These are phyloP conservation scores for Acanthococcus lagerstroemiae DNA, from an alignment of 2,888 invertebrate genomes.

Conservation along the genomic window DNA sequence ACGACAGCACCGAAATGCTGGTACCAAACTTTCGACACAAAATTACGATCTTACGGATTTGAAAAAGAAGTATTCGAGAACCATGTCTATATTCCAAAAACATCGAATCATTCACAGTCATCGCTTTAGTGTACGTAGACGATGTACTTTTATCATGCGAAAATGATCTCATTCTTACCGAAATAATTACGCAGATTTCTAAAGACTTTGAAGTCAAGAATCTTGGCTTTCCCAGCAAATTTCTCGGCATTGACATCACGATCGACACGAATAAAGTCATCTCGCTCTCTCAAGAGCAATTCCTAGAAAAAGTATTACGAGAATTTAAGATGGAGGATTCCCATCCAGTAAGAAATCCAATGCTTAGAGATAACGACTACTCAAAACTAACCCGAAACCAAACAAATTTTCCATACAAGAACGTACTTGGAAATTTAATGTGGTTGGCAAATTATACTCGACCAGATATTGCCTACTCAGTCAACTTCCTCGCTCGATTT, in stretches of 20 bases:
- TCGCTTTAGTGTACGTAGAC: not conserved
- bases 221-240: not conserved
- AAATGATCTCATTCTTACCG: not conserved
- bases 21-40: not conserved
- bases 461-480: not conserved
- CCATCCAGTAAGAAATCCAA: not conserved
- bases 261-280: not conserved
- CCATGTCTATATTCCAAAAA: not conserved
- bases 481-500: not conserved
- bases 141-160: not conserved
- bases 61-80: not conserved
- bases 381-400: not conserved
- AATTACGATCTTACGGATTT: too few species aligned
- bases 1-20: not conserved
- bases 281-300: not conserved
- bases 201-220: not conserved
- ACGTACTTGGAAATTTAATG: not conserved
- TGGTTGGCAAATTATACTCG: not conserved
- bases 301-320: not conserved
- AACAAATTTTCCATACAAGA: not conserved
- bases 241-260: not conserved
- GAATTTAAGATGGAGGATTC: not conserved
- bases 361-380: not conserved
- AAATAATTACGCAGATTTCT: not conserved
- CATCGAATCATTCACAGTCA: not conserved